Evolutionary conservation across 1,140 invertebrate genomes (phyloP).

Genomic region (Helicorthomorpha holstii): DNA sequence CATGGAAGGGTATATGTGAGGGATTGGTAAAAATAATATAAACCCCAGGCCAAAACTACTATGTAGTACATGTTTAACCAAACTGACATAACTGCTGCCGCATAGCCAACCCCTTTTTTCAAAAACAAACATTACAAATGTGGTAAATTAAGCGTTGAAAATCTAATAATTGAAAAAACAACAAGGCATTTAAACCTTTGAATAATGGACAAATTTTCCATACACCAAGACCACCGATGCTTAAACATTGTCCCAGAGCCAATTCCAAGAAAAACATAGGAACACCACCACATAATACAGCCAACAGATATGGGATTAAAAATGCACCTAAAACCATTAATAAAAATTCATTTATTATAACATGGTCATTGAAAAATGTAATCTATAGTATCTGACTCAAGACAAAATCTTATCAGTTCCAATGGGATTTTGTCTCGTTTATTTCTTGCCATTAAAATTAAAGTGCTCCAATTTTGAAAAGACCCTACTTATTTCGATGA

Average conservation of each 20-base stretch:
- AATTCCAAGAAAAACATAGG: slow-evolving; percentile 98
- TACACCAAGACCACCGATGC: slow-evolving; percentile 47
- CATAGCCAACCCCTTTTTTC: slow-evolving; percentile 92
- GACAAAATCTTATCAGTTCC: too few relatives aligned
- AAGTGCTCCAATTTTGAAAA: too few relatives aligned
- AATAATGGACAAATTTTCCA: background rate
- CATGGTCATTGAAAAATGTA: too few relatives aligned
- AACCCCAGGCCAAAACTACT: slow-evolving; percentile 92
- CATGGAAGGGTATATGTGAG: slow-evolving; percentile 77
- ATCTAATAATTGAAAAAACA: too few relatives aligned
- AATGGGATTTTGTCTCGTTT: too few relatives aligned
- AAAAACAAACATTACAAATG: too few relatives aligned
- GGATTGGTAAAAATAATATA: slow-evolving; percentile 93
- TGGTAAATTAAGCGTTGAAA: too few relatives aligned
- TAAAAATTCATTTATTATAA: too few relatives aligned
- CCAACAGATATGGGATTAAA: slow-evolving; percentile 85
- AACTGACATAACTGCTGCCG: slow-evolving; percentile 93
- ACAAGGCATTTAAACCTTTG: too few relatives aligned
- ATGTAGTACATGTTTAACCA: slow-evolving; percentile 99
- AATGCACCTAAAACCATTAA: slow-evolving; percentile 83
- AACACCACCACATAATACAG: slow-evolving; percentile 88
- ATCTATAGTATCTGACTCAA: too few relatives aligned
- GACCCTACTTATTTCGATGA: too few relatives aligned
- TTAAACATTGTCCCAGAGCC: slow-evolving; percentile 88
- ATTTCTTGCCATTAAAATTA: too few relatives aligned